Base-by-base conservation (phyloP, 2,888 invertebrate genomes). In the Ashinkailepas kermadecensis region DNA sequence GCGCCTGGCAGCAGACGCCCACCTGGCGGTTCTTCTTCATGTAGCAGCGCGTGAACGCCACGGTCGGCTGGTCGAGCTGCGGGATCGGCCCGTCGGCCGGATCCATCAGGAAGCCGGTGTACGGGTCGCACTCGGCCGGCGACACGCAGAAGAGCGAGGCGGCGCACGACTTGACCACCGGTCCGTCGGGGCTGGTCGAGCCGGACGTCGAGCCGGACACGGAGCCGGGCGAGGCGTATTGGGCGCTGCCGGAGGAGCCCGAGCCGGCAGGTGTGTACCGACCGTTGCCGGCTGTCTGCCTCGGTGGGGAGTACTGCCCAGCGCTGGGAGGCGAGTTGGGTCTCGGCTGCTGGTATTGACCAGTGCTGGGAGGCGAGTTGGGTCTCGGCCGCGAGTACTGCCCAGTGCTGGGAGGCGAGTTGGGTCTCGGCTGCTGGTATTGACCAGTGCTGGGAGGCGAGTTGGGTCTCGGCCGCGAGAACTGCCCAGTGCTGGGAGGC, bases 1-100 rank as follows among this genome's bases (percentile, higher is more conserved):
- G 79, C 25, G 58, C 79, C 79, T 79, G 79, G 18, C 79, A 79
- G 25, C 79, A 79, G 58, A 79, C 79, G 15, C 79, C 78, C 21
- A 25, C 79, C 13, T 21, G 8, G 13, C 58, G 58, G 57, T 15
- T 59, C 23, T 79, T 25, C 13, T 15, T 59, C 79, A 79, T 79
- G 23, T 25, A 23, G 59, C 79, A 79, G 23, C 79, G 79, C 13
- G 79, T 79, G 23, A 79, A 23, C 21, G 79, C 58, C 21, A 79
- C 79, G 1, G n/a, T 58, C 11, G 79, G 79, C 79, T 23, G 79
- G 58, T 79, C 79, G 15, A 79, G 23, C 23, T 79, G 23, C n/a
- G 79, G 79, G 59, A 79, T 58, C 13, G 58, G 57, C 15, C 57
- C 79, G 15, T 58, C 58, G 21, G 54, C 13, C 58, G 23, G n/a